Base-by-base conservation (phyloP, 2,888 invertebrate genomes). In the Cistogaster globosa region DNA sequence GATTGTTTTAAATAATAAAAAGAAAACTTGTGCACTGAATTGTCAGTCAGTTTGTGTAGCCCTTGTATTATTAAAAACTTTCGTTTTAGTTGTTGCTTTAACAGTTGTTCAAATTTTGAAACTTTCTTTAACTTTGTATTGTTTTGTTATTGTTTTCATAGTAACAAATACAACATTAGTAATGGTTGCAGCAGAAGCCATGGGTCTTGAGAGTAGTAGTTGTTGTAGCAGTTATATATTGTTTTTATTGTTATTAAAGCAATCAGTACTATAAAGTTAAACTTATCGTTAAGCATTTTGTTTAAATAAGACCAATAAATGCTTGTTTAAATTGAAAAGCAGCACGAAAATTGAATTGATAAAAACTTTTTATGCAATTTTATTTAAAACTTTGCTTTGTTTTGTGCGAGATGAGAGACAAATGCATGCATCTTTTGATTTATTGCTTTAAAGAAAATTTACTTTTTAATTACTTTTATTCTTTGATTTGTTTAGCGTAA, bases 291-390 rank as follows among this genome's bases (percentile, higher is more conserved):
- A 38, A 71, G 65, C 75, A n/a, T 76, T 76, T 68, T 62, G 57
- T 55, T 84, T 77, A 84, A 84, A 84, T 72, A 67, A 72, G 80
- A 72, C 84, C 80, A 80, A 84, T 80, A 84, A 84, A 80, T 76
- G 67, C 67, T 68, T 51, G 48, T 26, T 80, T 63, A 62, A 80
- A 80, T 77, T 67, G 60, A 72, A 76, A 69, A 62, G 55, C 14
- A 57, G 62, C 76, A 84, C 55, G 76, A 72, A 80, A 72, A 62
- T 14, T 36, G 18, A 48, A 36, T 63, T 36, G 45, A n/a, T 63
- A 57, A 63, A 58, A 58, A 60, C 6, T 48, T 18, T 12, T 20
- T 11, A 16, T 67, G 8, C 7, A 20, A 42, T 38, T 26, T 45
- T 11, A 22, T 76, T 51, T 32, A 26, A n/a, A 57, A 16, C 6